A percentile compares a stretch with the other conserved stretches of the same genome.
These are phyloP conservation scores for Lagodon rhomboides DNA, from an alignment of 2,797 vertebrate species.

Conservation along the genomic window DNA sequence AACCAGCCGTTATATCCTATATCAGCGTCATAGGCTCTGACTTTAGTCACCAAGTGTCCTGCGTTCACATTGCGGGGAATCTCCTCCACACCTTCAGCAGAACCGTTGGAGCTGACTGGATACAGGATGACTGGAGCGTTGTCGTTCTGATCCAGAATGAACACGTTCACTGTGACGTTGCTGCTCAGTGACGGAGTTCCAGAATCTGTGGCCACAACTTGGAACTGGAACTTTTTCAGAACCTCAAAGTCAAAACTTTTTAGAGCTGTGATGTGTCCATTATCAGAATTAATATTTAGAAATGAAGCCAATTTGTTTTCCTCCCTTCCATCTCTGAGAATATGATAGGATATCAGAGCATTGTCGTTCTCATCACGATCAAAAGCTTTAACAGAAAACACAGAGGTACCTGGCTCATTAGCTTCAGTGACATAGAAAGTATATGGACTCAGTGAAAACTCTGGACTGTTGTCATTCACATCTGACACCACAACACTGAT, in stretches of 20 bases:
- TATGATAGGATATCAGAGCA: slow-evolving; percentile 63
- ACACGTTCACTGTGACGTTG: no score
- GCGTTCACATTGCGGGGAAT: no score
- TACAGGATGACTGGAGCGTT: no score
- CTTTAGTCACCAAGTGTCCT: no score
- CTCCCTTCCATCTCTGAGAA: slow-evolving; percentile 43
- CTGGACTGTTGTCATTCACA: slow-evolving; percentile 78
- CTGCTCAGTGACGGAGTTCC: no score
- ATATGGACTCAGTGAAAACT: slow-evolving; percentile 70
- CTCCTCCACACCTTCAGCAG: no score
- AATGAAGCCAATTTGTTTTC: slow-evolving; percentile 16
- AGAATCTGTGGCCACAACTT: no score
- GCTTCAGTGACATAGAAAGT: slow-evolving; percentile 75
- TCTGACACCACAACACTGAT: slow-evolving; percentile 70
- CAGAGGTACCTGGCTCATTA: slow-evolving; percentile 63
- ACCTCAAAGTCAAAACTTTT: slow-evolving; percentile 20
- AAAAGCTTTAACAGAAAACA: slow-evolving; percentile 72
- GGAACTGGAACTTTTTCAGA: no score
- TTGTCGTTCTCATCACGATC: slow-evolving; percentile 74
- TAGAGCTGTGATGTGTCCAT: neutral
- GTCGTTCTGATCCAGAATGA: no score
- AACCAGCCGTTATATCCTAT: no score
- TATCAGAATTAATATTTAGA: slow-evolving; percentile 24
- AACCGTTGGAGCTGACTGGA: no score
- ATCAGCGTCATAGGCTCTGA: no score